A percentile compares a stretch with the other conserved stretches of the same genome.
Conservation (phyloP, 2,888 invertebrate genomes). For the Ormyrus pomaceus region DNA sequence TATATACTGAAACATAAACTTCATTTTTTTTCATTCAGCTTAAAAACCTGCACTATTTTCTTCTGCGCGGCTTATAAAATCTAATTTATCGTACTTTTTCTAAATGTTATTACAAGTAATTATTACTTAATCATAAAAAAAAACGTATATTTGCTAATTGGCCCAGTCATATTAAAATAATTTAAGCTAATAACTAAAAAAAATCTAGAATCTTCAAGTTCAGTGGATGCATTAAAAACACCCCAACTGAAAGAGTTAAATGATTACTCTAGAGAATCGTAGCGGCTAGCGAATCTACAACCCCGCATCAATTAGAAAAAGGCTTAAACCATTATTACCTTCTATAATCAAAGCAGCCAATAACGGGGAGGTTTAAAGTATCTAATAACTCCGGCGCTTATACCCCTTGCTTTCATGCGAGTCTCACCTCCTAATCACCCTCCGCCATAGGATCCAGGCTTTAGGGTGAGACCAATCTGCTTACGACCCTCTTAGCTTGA, state of each 20-base stretch:
- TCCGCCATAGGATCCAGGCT: conserved; percentile 57
- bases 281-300: background rate
- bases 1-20: conserved; percentile 3
- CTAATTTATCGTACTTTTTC: too few species aligned
- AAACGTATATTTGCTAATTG: too few species aligned
- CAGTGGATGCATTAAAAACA: conserved; percentile 34
- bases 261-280: conserved; percentile 38
- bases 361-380: conserved; percentile 70
- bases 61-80: too few species aligned
- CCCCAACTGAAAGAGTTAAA: conserved; percentile 31
- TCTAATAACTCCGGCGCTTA: conserved; percentile 60
- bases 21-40: background rate
- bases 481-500: conserved; percentile 75
- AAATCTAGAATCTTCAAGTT: background rate
- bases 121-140: too few species aligned
- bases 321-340: conserved; percentile 54
- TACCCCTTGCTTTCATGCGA: conserved; percentile 6
- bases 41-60: too few species aligned
- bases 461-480: conserved; percentile 74
- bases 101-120: too few species aligned
- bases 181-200: background rate
- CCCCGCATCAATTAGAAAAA: conserved; percentile 53
- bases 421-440: conserved; percentile 62
- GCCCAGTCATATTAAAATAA: too few species aligned
- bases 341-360: conserved; percentile 68